These are phyloP conservation scores for Sebastiscus albofasciatus DNA, from an alignment of 2,797 vertebrate species.

Conservation along the genomic window DNA sequence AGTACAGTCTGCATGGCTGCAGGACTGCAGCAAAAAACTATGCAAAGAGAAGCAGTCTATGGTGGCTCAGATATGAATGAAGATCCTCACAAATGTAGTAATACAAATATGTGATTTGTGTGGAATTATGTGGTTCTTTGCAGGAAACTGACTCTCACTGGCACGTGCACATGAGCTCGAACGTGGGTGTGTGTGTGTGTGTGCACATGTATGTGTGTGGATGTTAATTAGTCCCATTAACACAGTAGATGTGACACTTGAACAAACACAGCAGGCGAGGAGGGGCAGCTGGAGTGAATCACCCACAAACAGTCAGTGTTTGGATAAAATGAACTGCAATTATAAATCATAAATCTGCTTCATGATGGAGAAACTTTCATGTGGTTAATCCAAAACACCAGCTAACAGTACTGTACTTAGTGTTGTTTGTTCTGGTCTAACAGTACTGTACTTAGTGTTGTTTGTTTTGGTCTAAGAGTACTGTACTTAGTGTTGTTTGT, in stretches of 20 bases:
- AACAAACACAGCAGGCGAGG: slow-evolving; percentile 9
- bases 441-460: no score
- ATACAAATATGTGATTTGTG: neutral
- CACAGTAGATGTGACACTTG: slow-evolving; percentile 2
- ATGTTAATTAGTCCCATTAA: slow-evolving; percentile 17
- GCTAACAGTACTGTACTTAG: neutral
- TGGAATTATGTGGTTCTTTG: neutral
- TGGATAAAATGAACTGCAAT: neutral
- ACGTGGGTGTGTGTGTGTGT: neutral
- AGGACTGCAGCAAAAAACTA: no score
- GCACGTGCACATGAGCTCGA: neutral
- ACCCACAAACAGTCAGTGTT: neutral
- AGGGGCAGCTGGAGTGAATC: neutral
- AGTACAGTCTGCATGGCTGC: neutral
- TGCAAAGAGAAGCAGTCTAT: neutral
- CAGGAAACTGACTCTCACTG: neutral
- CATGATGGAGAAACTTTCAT: neutral
- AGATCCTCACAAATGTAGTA: neutral
- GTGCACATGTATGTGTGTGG: neutral
- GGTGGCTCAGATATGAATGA: neutral
- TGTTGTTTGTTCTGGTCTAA: no score
- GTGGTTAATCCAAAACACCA: neutral
- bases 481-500: no score
- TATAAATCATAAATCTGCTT: neutral
- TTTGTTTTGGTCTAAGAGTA: no score